Conservation (phyloP, 2,113 vertebrate genomes). For the Microtus montanus region DNA sequence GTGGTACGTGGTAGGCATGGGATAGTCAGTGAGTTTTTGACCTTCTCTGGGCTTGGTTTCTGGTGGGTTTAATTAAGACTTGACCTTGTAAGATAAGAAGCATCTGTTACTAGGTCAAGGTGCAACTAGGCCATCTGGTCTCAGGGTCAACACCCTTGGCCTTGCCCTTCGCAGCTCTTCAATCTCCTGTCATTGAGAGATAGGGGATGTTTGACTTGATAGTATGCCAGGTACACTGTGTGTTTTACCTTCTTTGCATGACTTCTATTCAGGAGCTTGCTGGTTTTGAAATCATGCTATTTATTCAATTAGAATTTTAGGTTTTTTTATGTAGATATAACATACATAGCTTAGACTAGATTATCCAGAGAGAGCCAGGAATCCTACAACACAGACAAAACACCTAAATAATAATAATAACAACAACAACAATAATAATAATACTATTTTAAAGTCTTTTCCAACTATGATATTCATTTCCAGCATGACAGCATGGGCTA, state of each 20-base stretch:
- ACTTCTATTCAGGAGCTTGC: neutral
- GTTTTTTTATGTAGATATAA: neutral
- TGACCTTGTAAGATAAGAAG: neutral
- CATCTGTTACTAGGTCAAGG: neutral
- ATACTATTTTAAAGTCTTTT: neutral
- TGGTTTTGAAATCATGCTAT: neutral
- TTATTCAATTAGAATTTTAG: constrained; percentile 7
- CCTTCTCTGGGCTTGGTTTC: neutral
- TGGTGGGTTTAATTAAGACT: neutral
- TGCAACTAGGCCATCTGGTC: neutral
- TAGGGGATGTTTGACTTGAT: neutral
- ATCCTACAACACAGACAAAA: neutral
- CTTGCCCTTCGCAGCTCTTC: neutral
- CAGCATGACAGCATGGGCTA: neutral
- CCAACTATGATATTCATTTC: neutral
- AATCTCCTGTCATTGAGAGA: neutral
- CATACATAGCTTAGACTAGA: neutral
- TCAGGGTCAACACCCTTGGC: neutral
- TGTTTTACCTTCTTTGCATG: neutral
- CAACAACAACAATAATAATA: too few species aligned
- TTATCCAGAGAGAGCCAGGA: neutral
- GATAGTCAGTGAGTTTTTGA: neutral
- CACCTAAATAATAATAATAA: neutral
- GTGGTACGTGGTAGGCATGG: fast-evolving
- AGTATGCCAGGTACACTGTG: neutral